Base-by-base conservation (phyloP, 2,888 invertebrate species). In the Tetragonula carbonaria region DNA sequence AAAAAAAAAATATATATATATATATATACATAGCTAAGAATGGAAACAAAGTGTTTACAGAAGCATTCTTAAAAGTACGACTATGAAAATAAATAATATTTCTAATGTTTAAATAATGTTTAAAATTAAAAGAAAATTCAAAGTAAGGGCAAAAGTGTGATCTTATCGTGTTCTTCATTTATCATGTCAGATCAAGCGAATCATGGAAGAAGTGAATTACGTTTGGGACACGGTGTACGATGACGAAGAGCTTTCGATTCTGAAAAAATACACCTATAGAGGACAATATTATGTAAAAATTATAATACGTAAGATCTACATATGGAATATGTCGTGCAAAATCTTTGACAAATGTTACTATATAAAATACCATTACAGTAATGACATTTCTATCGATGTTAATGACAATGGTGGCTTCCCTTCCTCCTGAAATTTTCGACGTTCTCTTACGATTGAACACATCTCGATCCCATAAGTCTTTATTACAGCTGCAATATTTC, bases 261-360 rank as follows among this genome's bases (percentile, higher is more conserved):
- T 76, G 23, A 4, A n/a, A 50, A 62, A 18, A n/a, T 45, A 59
- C 3, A 59, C 50, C 16, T 16, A 13, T 18, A 11, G 21, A 2
- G 67, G 50, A 4, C 68, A 50, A n/a, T 4, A 11, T 4, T 28
- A 68, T 14, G 4, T 50, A 8, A 68, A 6, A 0, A 2, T 67
- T 11, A 67, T 68, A 23, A 50, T 59, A 21, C 18, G 75, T 76
- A 67, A 76, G 68, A 50, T n/a, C 2, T 45, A 8, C 8, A 45
- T 28, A 2, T 8, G 1, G 45, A 45, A 45, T 8, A 8, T 11
- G 45, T 45, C 45, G 45, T 11, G 1, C 45, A 11, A 45, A 45
- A 45, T 45, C 45, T 11, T 45, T 45, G 45, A 45, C 45, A 2
- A 45, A 45, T 28, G 8, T 45, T 11, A 45, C 8, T 2, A 50